phyloP scores from a whole-genome alignment of 2,888 invertebrate species.

The Pachliopta kotzebuea region DNA sequence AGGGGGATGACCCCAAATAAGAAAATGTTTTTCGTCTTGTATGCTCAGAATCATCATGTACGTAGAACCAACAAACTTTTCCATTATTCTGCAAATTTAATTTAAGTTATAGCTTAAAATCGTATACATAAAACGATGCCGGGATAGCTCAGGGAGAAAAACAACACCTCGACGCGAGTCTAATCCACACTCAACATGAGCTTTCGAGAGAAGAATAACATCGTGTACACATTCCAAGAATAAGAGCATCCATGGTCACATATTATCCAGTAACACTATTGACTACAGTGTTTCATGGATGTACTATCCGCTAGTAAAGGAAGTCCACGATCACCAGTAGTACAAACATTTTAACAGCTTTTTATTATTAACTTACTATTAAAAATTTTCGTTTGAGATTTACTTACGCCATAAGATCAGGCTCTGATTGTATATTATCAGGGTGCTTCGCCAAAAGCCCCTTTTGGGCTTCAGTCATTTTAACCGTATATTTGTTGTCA shows the following conservation, averaged over 20 bases:
- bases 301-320: too few relatives aligned
- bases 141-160: too few relatives aligned
- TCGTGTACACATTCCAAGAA: too few relatives aligned
- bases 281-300: too few relatives aligned
- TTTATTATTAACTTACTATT: too few relatives aligned
- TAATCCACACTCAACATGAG: too few relatives aligned
- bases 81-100: constrained; percentile 54
- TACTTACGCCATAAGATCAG: constrained; percentile 63
- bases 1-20: constrained; percentile 68
- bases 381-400: not conserved
- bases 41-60: constrained; percentile 58
- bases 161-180: too few relatives aligned
- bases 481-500: constrained; percentile 67
- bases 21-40: constrained; percentile 55
- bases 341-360: too few relatives aligned
- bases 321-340: too few relatives aligned
- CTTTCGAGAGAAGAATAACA: too few relatives aligned
- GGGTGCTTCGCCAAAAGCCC: constrained; percentile 66
- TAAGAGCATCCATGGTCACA: too few relatives aligned
- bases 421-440: constrained; percentile 50
- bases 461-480: constrained; percentile 49
- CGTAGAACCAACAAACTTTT: constrained; percentile 52
- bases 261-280: too few relatives aligned
- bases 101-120: not conserved
- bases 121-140: not conserved